Evolutionary conservation across 2,888 invertebrate genomes (phyloP), one percentile per base, ranked within the genome.

Genomic region (Eupithecia exiguata): DNA sequence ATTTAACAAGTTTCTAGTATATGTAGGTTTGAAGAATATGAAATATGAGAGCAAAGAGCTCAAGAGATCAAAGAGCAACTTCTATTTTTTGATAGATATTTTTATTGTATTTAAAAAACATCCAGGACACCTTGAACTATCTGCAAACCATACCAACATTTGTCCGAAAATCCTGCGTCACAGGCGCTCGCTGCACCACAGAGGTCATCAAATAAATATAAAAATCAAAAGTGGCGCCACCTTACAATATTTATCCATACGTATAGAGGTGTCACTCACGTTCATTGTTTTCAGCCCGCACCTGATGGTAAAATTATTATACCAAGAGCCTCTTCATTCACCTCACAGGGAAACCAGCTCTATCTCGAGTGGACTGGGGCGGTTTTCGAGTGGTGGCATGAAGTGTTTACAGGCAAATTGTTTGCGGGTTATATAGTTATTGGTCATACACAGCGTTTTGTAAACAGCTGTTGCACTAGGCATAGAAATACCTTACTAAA

Each of bases 361-460:
- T 73, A 76, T 62, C 65, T 21, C 16, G 2, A 36, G 12, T 14
- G 10, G 3, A 38, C 68, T 71, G 49, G 18, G 53, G 61, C 7
- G 62, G 36, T 61, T 69, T 74, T 77, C 36, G 61, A 70, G 68
- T 76, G 61, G 65, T 18, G n/a, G 38, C 61, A 58, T 43, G 38
- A 69, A 74, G 69, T 77, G 71, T 77, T 76, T 77, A 74, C 74
- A 62, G 66, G 65, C 67, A 72, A 78, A 78, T 74, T 75, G 74
- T 77, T 78, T 75, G 75, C 78, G 49, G 61, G 71, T 76, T 78
- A 35, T 78, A 35, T 36, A n/a, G 74, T 74, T 78, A 69, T 75
- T 78, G 67, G 72, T 68, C 46, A 68, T 18, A 65, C 40, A 68
- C 5, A 69, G 68, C 46, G 7, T 46, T 46, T 9, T 18, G 2